phyloP scores from a whole-genome alignment of 30 jellyfish, hydroid and myxozoan species.

The Aurelia sp. region DNA sequence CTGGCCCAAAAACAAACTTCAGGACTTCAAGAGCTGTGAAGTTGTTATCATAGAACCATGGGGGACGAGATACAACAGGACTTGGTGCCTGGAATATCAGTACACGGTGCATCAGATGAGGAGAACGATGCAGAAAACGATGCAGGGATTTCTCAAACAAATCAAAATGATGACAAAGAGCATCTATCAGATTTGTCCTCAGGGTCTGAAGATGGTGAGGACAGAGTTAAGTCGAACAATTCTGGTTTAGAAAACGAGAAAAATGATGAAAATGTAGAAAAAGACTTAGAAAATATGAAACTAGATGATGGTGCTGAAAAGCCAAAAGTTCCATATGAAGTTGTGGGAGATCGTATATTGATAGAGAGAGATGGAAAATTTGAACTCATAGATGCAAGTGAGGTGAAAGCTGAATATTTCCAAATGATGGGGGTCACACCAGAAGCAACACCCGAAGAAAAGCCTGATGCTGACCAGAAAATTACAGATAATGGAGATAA shows the following conservation, averaged over 20 bases:
- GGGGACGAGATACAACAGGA: too few relatives aligned
- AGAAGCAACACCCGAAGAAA: not conserved
- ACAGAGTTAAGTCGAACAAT: not conserved
- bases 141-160: not conserved
- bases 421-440: conserved; percentile 51
- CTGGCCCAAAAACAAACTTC: not conserved
- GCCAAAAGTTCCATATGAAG: conserved; percentile 8
- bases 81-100: conserved; percentile 58
- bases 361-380: conserved; percentile 94
- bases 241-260: not conserved
- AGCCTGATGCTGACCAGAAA: not conserved
- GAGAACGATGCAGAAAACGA: not conserved
- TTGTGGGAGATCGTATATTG: conserved; percentile 74
- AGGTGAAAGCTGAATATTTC: conserved; percentile 79
- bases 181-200: not conserved
- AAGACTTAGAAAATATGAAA: conserved; percentile 16
- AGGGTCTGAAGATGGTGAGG: not conserved
- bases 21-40: too few relatives aligned
- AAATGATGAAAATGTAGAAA: conserved; percentile 2
- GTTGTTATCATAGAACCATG: too few relatives aligned
- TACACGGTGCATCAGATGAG: conserved; percentile 61
- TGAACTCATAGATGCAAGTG: conserved; percentile 87
- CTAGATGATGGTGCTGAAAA: conserved; percentile 31
- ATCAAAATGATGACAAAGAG: not conserved
- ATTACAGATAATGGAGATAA: not conserved